A percentile compares a stretch with the other conserved stretches of the same genome.
phyloP scores from a whole-genome alignment of 2,888 invertebrate genomes.

The Peribatodes rhomboidaria region DNA sequence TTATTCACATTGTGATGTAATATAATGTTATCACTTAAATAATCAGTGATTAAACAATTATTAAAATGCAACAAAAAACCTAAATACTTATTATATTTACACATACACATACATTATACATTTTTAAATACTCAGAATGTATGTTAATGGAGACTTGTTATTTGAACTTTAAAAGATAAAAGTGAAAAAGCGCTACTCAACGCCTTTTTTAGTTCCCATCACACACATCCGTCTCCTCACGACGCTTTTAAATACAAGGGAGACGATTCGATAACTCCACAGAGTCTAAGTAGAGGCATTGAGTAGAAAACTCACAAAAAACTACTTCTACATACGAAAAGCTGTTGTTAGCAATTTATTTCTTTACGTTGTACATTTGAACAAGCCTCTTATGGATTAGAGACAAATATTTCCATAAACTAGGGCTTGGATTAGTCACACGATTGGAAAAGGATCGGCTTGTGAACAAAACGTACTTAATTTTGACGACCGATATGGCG shows the following conservation, averaged over 20 bases:
- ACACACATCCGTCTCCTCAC: conserved; percentile 71
- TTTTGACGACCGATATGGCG: too few species aligned
- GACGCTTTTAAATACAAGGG: conserved; percentile 77
- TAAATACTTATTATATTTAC: too few species aligned
- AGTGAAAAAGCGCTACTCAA: conserved; percentile 49
- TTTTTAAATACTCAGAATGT: too few species aligned
- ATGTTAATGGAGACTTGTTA: too few species aligned
- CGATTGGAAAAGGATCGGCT: too few species aligned
- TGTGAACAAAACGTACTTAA: too few species aligned
- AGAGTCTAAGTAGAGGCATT: conserved; percentile 34
- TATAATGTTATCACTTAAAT: too few species aligned
- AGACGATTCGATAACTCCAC: conserved; percentile 67
- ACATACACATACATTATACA: too few species aligned
- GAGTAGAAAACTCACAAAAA: neutral
- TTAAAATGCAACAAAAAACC: too few species aligned
- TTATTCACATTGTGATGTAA: too few species aligned
- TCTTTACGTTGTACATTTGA: neutral
- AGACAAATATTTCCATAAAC: neutral
- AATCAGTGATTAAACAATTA: too few species aligned
- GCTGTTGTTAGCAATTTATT: neutral
- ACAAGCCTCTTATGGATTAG: neutral
- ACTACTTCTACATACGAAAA: neutral
- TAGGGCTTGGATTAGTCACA: too few species aligned
- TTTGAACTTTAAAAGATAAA: neutral
- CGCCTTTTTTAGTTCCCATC: conserved; percentile 49